Evolutionary conservation across 2,888 invertebrate species (phyloP).

Genomic region (Cerceris ruficornis): DNA sequence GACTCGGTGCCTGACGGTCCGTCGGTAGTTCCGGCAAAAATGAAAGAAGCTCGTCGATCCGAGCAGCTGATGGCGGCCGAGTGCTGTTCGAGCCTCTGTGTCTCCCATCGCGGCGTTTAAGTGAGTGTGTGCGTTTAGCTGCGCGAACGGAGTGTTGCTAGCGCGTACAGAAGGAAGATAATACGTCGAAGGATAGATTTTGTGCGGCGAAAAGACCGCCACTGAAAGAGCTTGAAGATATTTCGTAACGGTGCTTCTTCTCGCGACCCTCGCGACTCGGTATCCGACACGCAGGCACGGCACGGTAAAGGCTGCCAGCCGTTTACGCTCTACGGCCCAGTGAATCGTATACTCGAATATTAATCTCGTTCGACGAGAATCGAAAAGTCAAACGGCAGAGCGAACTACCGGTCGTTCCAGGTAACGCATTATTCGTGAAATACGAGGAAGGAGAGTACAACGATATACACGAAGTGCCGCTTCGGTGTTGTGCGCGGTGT

Average conservation of each 20-base stretch:
- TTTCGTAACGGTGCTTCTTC: slow-evolving; percentile 73
- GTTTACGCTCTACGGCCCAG: slow-evolving; percentile 25
- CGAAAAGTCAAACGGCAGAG: slow-evolving; percentile 13
- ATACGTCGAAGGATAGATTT: slow-evolving; percentile 55
- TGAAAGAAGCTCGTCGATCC: slow-evolving; percentile 74
- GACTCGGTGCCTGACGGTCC: slow-evolving; percentile 69
- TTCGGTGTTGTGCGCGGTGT: slow-evolving; percentile 49
- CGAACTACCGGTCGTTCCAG: slow-evolving; percentile 23
- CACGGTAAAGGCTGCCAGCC: slow-evolving; percentile 50
- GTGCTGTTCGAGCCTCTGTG: slow-evolving; percentile 72
- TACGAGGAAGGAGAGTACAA: slow-evolving; percentile 23
- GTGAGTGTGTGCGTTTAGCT: slow-evolving; percentile 52
- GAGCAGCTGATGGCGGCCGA: slow-evolving; percentile 80
- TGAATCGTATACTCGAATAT: slow-evolving; percentile 22
- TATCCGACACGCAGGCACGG: slow-evolving; percentile 60
- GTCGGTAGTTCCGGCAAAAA: slow-evolving; percentile 69
- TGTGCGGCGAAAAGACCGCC: slow-evolving; percentile 41
- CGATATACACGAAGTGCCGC: slow-evolving; percentile 28
- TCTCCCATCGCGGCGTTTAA: slow-evolving; percentile 60
- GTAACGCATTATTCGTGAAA: slow-evolving; percentile 42
- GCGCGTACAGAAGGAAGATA: slow-evolving; percentile 50
- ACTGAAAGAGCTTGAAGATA: slow-evolving; percentile 38
- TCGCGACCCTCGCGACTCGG: slow-evolving; percentile 45
- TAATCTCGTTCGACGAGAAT: neutral
- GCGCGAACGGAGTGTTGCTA: slow-evolving; percentile 42